Percentiles rank a stretch among this genome's conserved stretches.
Conservation (phyloP, 2,888 invertebrate genomes). For the Philopedon plagiatum region DNA sequence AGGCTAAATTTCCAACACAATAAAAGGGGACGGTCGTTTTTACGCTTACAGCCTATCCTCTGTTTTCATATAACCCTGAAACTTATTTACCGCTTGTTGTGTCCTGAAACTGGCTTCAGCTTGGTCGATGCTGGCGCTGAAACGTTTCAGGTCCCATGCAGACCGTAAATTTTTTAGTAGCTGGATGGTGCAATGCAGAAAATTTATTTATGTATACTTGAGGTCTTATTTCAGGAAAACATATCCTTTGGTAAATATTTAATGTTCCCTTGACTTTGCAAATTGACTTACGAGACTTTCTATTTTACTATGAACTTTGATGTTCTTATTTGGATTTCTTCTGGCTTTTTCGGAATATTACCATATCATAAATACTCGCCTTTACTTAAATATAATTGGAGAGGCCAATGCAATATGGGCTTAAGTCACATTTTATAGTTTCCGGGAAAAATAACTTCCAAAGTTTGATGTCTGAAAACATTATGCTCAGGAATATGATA, state of each 20-base stretch:
- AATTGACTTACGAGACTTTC: constrained; percentile 39
- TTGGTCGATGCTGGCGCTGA: constrained; percentile 29
- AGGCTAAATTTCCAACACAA: constrained; percentile 33
- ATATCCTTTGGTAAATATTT: constrained; percentile 62
- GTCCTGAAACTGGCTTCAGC: constrained; percentile 26
- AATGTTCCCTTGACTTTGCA: constrained; percentile 46
- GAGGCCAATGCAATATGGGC: too few species aligned
- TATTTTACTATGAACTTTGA: constrained; percentile 7
- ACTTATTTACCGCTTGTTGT: constrained; percentile 48
- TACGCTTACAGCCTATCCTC: constrained; percentile 29
- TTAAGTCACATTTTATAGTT: too few species aligned
- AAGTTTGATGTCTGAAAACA: too few species aligned
- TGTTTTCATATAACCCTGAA: constrained; percentile 40
- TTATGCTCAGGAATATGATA: too few species aligned
- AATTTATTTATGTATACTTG: constrained; percentile 69
- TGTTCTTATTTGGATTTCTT: neutral
- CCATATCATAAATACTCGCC: too few species aligned
- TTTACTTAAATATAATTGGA: too few species aligned
- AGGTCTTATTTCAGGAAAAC: constrained; percentile 66
- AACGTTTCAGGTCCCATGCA: constrained; percentile 45
- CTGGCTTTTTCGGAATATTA: neutral
- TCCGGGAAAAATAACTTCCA: too few species aligned
- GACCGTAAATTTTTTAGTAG: constrained; percentile 64
- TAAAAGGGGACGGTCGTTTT: constrained; percentile 42
- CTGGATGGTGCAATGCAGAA: constrained; percentile 66